A percentile compares a stretch with the other conserved stretches of the same genome.
phyloP scores from a whole-genome alignment of 2,797 vertebrate species.

The Cygnus olor region DNA sequence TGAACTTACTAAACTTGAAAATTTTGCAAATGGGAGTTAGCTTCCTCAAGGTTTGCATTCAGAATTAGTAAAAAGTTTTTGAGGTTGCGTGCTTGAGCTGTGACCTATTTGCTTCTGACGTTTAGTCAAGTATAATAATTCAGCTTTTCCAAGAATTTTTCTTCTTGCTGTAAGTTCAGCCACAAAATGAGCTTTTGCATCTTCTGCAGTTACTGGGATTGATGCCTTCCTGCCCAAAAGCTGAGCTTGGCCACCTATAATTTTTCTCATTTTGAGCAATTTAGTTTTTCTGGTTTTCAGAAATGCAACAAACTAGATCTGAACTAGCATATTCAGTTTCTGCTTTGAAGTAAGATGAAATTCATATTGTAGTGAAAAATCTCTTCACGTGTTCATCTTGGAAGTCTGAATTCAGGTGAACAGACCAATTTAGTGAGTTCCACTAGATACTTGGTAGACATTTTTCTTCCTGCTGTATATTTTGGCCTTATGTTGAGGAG shows the following conservation, averaged over 20 bases:
- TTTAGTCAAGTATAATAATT: constrained; percentile 50
- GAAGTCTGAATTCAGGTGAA: constrained; percentile 43
- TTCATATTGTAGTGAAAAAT: constrained; percentile 27
- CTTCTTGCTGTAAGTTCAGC: constrained; percentile 55
- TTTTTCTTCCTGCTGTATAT: constrained; percentile 69
- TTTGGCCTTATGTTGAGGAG: constrained; percentile 65
- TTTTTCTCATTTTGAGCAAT: constrained; percentile 63
- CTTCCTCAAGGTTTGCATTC: not conserved
- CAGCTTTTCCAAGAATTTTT: constrained; percentile 51
- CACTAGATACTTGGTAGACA: constrained; percentile 48
- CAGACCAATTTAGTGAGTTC: constrained; percentile 52
- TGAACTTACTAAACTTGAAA: not conserved
- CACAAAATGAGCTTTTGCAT: constrained; percentile 53
- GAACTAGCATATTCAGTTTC: constrained; percentile 22
- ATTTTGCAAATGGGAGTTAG: not conserved
- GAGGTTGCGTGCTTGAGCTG: constrained; percentile 57
- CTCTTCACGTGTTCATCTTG: constrained; percentile 27
- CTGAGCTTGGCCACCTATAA: constrained; percentile 50
- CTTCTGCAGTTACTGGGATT: constrained; percentile 54
- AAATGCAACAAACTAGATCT: constrained; percentile 57
- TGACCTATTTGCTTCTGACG: constrained; percentile 32
- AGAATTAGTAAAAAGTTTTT: constrained; percentile 5
- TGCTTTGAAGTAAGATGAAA: constrained; percentile 27
- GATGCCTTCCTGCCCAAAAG: constrained; percentile 59
- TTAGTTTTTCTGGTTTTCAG: constrained; percentile 62